Conservation (phyloP, 2,888 invertebrate genomes). For the Sesia apiformis region DNA sequence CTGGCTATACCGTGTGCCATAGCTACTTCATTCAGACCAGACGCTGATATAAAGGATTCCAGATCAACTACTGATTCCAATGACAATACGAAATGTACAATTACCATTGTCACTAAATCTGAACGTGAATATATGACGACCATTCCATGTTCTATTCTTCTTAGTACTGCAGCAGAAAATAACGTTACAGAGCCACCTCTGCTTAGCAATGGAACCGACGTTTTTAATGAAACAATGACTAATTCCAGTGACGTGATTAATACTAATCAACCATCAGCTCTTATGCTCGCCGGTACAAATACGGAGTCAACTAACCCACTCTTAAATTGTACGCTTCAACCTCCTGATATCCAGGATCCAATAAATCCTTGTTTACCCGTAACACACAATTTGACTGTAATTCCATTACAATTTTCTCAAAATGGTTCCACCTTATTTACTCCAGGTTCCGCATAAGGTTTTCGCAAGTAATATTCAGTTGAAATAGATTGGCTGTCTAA, state of each 20-base stretch:
- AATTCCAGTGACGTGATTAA: conserved; percentile 11
- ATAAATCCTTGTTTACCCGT: conserved; percentile 58
- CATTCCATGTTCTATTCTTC: conserved; percentile 61
- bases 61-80: conserved; percentile 27
- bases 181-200: conserved; percentile 58
- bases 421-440: conserved; percentile 1
- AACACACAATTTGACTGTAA: conserved; percentile 50
- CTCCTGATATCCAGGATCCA: conserved; percentile 48
- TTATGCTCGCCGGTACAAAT: conserved; percentile 23
- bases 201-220: conserved; percentile 18
- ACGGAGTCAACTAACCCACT: conserved; percentile 14
- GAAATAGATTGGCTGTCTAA: too few species aligned
- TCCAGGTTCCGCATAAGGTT: conserved; percentile 5
- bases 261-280: conserved; percentile 28
- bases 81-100: conserved; percentile 59
- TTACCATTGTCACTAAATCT: conserved; percentile 55
- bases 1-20: conserved; percentile 66
- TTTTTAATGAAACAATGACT: conserved; percentile 16
- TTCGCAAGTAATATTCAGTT: too few species aligned
- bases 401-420: conserved; percentile 29
- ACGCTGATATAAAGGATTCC: conserved; percentile 51
- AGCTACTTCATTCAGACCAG: conserved; percentile 65
- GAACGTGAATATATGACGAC: conserved; percentile 61
- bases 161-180: conserved; percentile 62
- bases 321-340: conserved; percentile 31